Base-by-base conservation (phyloP, 2,888 invertebrate species). In the Spisula solida region DNA sequence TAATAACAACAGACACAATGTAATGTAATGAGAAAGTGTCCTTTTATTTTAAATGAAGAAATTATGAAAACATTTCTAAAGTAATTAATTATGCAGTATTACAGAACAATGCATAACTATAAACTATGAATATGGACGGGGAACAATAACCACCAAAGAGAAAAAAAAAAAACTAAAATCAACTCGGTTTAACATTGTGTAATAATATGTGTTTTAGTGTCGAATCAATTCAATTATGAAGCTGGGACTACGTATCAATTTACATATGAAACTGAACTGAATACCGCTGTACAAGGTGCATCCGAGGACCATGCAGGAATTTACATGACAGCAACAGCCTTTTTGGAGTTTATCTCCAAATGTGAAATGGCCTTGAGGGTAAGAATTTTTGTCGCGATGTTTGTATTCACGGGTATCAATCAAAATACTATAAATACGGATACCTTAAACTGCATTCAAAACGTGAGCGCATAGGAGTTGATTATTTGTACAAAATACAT, bases 191-290 rank as follows among this genome's bases (percentile, higher is more conserved):
- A 12, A 31, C 12, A 14, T 16, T 47, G 12, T 25, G 10, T 10
- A 66, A n/a, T 66, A 10, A n/a, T 60, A 8, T 66, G 25, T 48
- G 60, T 92, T 93, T 20, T 92, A 96, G 96, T 92, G 70, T 87
- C 93, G 10, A 93, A 88, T 86, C 98, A 97, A 94, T 97, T 97
- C 93, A 92, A 93, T 34, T 97, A 97, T 92, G 95, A 95, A 92
- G 90, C 95, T n/a, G 98, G 98, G 78, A 98, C 98, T 92, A 98
- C 98, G 0, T 99, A 99, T 97, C 98, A 97, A 92, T 99, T 98
- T 97, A 97, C 97, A 89, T 98, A 98, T 88, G 98, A 98, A 94
- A 98, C 98, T 82, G 95, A 95, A 48, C 97, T 97, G 25, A 97
- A 97, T 66, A 98, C 98, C 34, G 97, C 97, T 8, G 97, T 98